Evolutionary conservation across 2,797 vertebrate genomes (phyloP), one percentile per base, ranked within the genome.

Genomic region (Coregonus sp.): DNA sequence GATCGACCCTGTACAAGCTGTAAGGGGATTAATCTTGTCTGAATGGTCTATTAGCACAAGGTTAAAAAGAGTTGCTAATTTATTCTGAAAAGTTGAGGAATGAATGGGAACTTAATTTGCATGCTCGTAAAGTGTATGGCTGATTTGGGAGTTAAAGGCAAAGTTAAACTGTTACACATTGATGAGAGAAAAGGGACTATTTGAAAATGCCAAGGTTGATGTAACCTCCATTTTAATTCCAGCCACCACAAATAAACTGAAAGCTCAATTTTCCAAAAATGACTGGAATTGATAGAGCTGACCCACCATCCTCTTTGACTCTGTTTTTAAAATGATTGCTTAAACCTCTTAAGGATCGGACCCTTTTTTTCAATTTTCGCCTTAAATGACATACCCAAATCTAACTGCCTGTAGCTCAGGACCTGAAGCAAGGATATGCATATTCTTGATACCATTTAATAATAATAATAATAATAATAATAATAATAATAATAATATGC

Each of bases 51-150:
- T 59, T 78, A 61, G 40, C 15, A 72, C 25, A 74, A 78, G 63
- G 82, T 75, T 72, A 51, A 85, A 68, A 72, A 71, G 67, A 61
- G n/a, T 50, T 29, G 69, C 47, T 79, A 66, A 82, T 85, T 79
- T 68, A 77, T 80, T 74, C 66, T 7, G 72, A 59, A 80, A 73
- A 78, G 31, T 40, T 61, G 37, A 40, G 65, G 75, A 70, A 78
- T 25, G 20, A 80, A 80, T 78, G 69, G 70, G 75, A 56, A 74
- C 81, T 78, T 82, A 37, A 79, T 84, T 85, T 81, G 63, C 1
- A 16, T 63, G 80, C 70, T 65, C 70, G 52, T 70, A 72, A 72
- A 47, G 25, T 70, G 61, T 2, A 29, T 35, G 15, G 56, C 25
- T 51, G 37, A 25, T 52, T 67, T 65, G 56, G 56, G 56, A 59